Percentiles rank a stretch among this genome's conserved stretches.
Evolutionary conservation across 2,113 vertebrate species (phyloP).

Genomic region (Laticauda colubrina): DNA sequence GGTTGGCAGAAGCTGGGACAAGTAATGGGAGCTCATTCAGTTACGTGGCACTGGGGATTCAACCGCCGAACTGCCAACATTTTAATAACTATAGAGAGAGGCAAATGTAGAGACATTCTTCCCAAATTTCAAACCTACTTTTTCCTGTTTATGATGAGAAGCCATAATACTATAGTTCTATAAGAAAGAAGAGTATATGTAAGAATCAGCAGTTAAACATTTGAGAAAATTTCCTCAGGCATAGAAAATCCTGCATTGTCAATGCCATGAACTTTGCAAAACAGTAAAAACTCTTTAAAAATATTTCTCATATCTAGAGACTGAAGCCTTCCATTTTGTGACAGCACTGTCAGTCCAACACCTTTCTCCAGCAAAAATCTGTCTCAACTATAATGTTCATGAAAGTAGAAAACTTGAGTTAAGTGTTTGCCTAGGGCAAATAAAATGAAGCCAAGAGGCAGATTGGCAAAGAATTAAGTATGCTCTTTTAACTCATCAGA

Average conservation of each 20-base stretch:
- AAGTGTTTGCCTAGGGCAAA: slow-evolving; percentile 60
- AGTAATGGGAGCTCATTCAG: too few relatives aligned
- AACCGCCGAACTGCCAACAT: too few relatives aligned
- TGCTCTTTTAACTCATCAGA: slow-evolving; percentile 58
- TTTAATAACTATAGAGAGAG: neutral
- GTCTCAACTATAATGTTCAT: slow-evolving; percentile 54
- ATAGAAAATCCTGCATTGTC: slow-evolving; percentile 45
- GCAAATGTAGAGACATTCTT: neutral
- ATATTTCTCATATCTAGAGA: slow-evolving; percentile 55
- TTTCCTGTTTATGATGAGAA: neutral
- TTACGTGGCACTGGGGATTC: too few relatives aligned
- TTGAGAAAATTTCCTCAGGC: neutral
- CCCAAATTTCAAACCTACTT: neutral
- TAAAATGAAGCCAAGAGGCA: slow-evolving; percentile 52
- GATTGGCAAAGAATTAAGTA: slow-evolving; percentile 60
- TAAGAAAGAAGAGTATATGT: neutral
- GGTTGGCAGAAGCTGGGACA: too few relatives aligned
- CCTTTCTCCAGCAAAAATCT: slow-evolving; percentile 48
- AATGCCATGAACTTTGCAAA: slow-evolving; percentile 56
- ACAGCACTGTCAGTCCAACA: slow-evolving; percentile 59
- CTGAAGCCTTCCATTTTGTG: slow-evolving; percentile 50
- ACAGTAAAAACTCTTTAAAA: slow-evolving; percentile 58
- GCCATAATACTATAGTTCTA: neutral
- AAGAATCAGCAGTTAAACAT: neutral
- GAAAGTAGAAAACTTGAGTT: slow-evolving; percentile 54